Base-by-base conservation (phyloP, 2,888 invertebrate species). In the Eupithecia subumbrata region DNA sequence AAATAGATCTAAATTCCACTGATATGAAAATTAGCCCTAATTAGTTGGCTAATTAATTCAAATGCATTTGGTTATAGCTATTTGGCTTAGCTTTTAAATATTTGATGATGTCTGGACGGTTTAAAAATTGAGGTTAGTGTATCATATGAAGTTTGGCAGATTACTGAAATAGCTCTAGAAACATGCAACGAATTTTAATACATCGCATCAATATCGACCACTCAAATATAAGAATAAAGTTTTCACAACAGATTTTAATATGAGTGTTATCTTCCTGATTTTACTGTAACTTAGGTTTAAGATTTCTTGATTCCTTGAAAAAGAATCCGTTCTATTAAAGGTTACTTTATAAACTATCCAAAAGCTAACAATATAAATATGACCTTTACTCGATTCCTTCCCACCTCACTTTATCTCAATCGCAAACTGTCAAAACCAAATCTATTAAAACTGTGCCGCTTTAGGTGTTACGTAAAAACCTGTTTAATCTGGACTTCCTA, bases 391-490 rank as follows among this genome's bases (percentile, higher is more conserved):
- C 14, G 11, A 12, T 45, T 5, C 11, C 5, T 0, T 16, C 45
- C 5, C 3, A 14, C 16, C 45, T 11, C 18, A 63, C 63, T 64
- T 64, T 18, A 5, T 18, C 18, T 18, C n/a, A 25, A 67, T 37
- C 67, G 14, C 37, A 66, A 34, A n/a, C 66, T 40, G 37, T 43
- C 22, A 67, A 43, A 67, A 66, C 66, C 66, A 37, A 5, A 63
- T 63, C 40, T 40, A n/a, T 67, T 8, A n/a, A 37, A 40, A 18
- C n/a, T n/a, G 40, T 5, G 5, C 22, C 40, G 9, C 43, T 67
- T 89, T 89, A 85, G 87, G 43, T 87, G 92, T 93, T 91, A 92
- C 91, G 90, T 90, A 92, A 37, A n/a, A 40, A 8, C 90, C 89
- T 86, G 86, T 88, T 85, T 85, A 83, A 80, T 83, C 86, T 83